These are phyloP conservation scores for Ptilonorhynchus violaceus DNA, from an alignment of 2,113 vertebrate species.

Conservation along the genomic window DNA sequence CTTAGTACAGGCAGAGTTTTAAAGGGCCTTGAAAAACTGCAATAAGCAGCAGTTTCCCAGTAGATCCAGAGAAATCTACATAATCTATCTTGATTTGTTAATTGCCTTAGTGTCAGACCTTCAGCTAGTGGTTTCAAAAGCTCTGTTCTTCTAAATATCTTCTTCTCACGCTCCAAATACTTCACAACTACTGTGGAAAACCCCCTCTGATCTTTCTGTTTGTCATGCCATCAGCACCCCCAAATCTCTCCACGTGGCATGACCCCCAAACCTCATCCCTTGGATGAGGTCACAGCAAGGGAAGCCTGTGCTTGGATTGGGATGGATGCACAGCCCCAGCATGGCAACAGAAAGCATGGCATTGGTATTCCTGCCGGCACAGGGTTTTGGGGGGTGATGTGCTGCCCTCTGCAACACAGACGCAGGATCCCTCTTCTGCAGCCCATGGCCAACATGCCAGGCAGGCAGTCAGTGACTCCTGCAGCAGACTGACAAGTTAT, in stretches of 20 bases:
- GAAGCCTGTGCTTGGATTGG: not conserved
- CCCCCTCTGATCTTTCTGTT: not conserved
- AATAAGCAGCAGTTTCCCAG: not conserved
- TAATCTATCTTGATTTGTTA: not conserved
- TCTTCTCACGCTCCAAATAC: not conserved
- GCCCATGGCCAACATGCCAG: rapidly evolving
- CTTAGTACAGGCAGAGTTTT: not conserved
- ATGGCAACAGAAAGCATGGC: not conserved
- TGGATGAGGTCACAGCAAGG: not conserved
- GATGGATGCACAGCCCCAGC: not conserved
- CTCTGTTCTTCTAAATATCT: not conserved
- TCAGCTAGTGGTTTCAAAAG: not conserved
- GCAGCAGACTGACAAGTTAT: not conserved
- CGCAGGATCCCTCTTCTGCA: not conserved
- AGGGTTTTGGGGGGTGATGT: not conserved
- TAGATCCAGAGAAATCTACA: not conserved
- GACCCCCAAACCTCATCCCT: not conserved
- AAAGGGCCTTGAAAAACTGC: not conserved
- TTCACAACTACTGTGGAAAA: not conserved
- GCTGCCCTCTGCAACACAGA: not conserved
- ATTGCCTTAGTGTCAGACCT: not conserved
- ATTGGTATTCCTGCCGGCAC: rapidly evolving
- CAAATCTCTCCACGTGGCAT: rapidly evolving
- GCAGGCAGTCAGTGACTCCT: not conserved
- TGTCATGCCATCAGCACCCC: not conserved